These are phyloP conservation scores for Catharus bicknelli DNA, from an alignment of 2,113 vertebrate genomes.

Conservation along the genomic window DNA sequence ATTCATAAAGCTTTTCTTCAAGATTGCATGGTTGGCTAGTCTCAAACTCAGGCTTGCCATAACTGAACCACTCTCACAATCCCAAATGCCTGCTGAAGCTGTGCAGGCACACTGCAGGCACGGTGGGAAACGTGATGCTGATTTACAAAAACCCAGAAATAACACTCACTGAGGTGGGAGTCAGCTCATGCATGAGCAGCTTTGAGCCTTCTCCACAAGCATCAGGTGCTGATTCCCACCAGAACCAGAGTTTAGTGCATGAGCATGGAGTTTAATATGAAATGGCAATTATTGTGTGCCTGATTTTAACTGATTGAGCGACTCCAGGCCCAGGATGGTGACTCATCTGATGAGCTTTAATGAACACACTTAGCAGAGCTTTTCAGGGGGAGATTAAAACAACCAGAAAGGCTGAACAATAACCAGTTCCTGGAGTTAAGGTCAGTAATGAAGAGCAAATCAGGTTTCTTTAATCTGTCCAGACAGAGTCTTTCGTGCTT, in stretches of 20 bases:
- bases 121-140: not conserved
- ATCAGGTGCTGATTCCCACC: not conserved
- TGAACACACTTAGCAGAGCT: constrained; percentile 3
- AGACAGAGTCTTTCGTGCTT: constrained; percentile 3
- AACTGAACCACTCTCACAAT: not conserved
- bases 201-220: not conserved
- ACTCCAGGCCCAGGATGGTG: not conserved
- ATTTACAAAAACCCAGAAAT: not conserved
- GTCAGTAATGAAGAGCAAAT: constrained; percentile 37
- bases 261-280: not conserved
- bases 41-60: not conserved
- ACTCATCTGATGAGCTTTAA: constrained; percentile 17
- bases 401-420: constrained; percentile 31
- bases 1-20: not conserved
- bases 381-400: constrained; percentile 30
- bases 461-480: constrained; percentile 31
- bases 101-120: not conserved
- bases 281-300: constrained; percentile 11
- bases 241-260: not conserved
- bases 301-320: not conserved
- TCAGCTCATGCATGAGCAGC: not conserved
- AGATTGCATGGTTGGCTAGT: not conserved
- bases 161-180: not conserved
- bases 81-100: not conserved
- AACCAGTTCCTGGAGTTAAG: constrained; percentile 18